These are phyloP conservation scores for Synergus itoensis DNA, from an alignment of 2,888 invertebrate genomes.

Conservation along the genomic window DNA sequence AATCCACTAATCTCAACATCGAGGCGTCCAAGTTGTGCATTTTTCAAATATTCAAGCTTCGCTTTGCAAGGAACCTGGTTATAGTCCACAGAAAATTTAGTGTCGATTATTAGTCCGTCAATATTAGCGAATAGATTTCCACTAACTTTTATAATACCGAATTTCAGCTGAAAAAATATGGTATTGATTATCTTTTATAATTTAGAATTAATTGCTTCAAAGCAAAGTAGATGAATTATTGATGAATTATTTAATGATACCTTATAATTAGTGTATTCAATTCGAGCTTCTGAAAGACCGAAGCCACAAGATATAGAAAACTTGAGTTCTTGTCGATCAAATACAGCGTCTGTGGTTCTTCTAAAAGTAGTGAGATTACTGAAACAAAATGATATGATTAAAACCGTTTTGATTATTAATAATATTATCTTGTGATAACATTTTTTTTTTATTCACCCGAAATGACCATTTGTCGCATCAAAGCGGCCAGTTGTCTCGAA, in stretches of 20 bases:
- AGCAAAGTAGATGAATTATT: no score
- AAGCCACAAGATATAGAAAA: conserved; percentile 56
- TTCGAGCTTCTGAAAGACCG: conserved; percentile 50
- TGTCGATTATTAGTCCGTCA: conserved; percentile 51
- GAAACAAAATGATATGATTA: conserved; percentile 39
- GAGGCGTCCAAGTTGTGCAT: conserved; percentile 56
- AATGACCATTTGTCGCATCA: conserved; percentile 46
- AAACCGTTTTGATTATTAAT: not conserved
- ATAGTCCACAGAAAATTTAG: conserved; percentile 55
- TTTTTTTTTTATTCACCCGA: not conserved
- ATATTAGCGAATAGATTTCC: conserved; percentile 55
- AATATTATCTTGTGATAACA: not conserved
- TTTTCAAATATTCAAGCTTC: conserved; percentile 51
- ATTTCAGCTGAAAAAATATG: conserved; percentile 52
- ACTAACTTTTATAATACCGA: conserved; percentile 51
- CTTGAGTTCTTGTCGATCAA: conserved; percentile 53
- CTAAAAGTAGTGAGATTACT: conserved; percentile 60
- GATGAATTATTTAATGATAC: conserved; percentile 49
- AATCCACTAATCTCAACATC: conserved; percentile 59
- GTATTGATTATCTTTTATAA: not conserved
- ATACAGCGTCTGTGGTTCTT: conserved; percentile 53
- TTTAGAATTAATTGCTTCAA: not conserved
- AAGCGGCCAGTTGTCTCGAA: conserved; percentile 56
- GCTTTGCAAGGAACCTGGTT: conserved; percentile 53
- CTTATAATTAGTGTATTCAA: conserved; percentile 57